phyloP scores from a whole-genome alignment of 2,113 vertebrate species.

The Bothrops jararaca region DNA sequence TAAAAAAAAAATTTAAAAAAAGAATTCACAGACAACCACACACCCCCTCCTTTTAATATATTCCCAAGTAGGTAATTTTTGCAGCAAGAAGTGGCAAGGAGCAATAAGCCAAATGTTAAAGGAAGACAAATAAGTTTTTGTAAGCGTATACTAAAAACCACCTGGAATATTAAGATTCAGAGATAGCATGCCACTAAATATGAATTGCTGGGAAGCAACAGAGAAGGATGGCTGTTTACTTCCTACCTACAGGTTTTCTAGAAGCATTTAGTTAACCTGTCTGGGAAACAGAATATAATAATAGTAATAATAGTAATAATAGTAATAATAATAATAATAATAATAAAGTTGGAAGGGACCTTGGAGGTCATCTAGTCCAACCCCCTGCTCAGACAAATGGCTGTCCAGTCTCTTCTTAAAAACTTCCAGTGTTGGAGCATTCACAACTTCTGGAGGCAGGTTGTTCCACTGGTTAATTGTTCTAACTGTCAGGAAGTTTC shows the following conservation, averaged over 20 bases:
- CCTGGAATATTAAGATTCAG: neutral
- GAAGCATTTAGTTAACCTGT: neutral
- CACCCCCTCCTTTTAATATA: neutral
- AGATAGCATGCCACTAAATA: neutral
- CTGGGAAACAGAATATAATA: neutral
- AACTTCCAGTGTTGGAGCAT: too few species aligned
- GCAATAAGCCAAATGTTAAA: neutral
- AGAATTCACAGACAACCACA: neutral
- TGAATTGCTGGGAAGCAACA: neutral
- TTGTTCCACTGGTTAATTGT: too few species aligned
- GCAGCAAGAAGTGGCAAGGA: neutral
- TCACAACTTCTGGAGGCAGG: too few species aligned
- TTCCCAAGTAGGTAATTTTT: neutral
- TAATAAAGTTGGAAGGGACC: too few species aligned
- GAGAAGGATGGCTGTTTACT: neutral
- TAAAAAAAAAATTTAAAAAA: too few species aligned
- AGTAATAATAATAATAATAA: too few species aligned
- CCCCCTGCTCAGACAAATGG: too few species aligned
- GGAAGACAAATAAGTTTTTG: neutral
- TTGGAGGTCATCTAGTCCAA: too few species aligned
- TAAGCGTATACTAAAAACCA: neutral
- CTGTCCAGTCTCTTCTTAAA: too few species aligned
- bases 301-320: too few species aligned
- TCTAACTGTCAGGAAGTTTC: too few species aligned
- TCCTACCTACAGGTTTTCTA: neutral